Conservation (phyloP, 2,797 vertebrate species). For the Arremon brunneinucha region DNA sequence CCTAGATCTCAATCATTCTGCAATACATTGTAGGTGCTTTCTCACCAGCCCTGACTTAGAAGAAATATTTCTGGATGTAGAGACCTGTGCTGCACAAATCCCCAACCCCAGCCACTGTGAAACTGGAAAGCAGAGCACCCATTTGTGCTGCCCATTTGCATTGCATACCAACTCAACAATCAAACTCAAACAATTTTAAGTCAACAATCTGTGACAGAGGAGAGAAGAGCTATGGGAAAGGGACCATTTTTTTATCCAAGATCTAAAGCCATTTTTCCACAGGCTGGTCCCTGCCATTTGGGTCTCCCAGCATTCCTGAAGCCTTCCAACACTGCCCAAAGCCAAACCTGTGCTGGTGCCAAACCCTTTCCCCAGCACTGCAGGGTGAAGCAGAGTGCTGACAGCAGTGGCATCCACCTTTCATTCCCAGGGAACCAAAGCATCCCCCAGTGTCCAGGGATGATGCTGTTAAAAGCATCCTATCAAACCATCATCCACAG, state of each 20-base stretch:
- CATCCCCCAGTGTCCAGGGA: background rate
- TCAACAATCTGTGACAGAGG: background rate
- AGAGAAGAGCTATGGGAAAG: background rate
- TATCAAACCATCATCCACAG: background rate
- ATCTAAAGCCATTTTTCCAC: background rate
- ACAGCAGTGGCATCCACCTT: background rate
- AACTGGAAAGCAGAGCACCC: background rate
- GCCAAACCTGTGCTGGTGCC: background rate
- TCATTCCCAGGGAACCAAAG: background rate
- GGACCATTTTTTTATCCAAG: background rate
- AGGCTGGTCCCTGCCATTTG: no score
- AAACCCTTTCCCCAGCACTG: background rate
- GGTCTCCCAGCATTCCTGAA: background rate
- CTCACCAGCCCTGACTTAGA: background rate
- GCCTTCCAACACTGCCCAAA: background rate
- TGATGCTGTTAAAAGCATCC: background rate
- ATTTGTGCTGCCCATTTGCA: background rate
- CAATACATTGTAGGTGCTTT: background rate
- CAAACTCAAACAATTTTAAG: background rate
- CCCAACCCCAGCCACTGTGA: background rate
- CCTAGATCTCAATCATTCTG: background rate
- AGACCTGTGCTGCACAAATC: background rate
- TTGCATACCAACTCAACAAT: background rate
- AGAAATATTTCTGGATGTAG: background rate
- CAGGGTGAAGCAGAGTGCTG: accelerated